A percentile compares a stretch with the other conserved stretches of the same genome.
phyloP scores from a whole-genome alignment of 2,888 invertebrate species.

The Sinhomidia bicolor region DNA sequence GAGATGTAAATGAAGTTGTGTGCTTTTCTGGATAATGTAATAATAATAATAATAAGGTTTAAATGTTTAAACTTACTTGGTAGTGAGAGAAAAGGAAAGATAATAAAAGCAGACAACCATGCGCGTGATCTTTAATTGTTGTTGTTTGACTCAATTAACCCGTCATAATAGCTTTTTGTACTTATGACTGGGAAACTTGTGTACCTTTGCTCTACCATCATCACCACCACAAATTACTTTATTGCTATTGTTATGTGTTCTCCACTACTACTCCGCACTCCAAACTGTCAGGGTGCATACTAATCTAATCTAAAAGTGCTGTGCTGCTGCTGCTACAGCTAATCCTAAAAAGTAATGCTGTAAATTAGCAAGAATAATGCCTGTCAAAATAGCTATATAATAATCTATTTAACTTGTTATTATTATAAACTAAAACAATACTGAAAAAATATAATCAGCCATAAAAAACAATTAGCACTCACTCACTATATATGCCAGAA shows the following conservation, averaged over 20 bases:
- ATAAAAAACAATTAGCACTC: conserved; percentile 36
- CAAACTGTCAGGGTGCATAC: neutral
- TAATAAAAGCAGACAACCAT: conserved; percentile 51
- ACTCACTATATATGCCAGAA: neutral
- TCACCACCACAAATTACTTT: conserved; percentile 26
- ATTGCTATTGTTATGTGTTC: conserved; percentile 19
- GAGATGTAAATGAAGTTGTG: conserved; percentile 33
- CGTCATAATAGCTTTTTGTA: conserved; percentile 6
- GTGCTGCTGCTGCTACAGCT: neutral
- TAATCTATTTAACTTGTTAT: conserved; percentile 11
- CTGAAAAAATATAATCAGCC: conserved; percentile 11
- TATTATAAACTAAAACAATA: neutral
- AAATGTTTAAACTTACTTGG: conserved; percentile 22
- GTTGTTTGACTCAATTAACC: conserved; percentile 56
- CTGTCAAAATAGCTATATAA: conserved; percentile 35
- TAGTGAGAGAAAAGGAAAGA: neutral
- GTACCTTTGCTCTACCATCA: too few relatives aligned
- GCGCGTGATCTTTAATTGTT: conserved; percentile 60
- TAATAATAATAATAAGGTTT: neutral
- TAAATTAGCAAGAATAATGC: neutral
- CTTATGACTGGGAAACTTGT: neutral
- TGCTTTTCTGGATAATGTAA: neutral
- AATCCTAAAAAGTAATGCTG: too few relatives aligned
- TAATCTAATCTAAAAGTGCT: too few relatives aligned
- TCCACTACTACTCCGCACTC: neutral